Evolutionary conservation across 2,113 vertebrate genomes (phyloP).

Genomic region (Xiphorhynchus elegans): DNA sequence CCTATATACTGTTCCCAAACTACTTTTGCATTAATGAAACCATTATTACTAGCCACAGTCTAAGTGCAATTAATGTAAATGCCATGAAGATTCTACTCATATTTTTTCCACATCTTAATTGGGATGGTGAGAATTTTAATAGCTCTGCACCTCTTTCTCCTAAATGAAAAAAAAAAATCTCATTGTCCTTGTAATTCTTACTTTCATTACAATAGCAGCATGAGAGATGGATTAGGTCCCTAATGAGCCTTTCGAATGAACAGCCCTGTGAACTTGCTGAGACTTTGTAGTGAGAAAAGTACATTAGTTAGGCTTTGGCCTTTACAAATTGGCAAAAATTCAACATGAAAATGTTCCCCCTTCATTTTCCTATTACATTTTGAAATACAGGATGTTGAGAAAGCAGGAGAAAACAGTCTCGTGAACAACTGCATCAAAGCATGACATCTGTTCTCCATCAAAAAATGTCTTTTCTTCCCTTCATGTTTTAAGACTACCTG

Average conservation of each 20-base stretch:
- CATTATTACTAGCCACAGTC: background rate
- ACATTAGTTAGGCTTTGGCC: conserved; percentile 42
- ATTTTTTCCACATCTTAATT: conserved; percentile 39
- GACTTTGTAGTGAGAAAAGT: background rate
- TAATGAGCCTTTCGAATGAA: conserved; percentile 31
- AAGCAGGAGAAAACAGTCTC: background rate
- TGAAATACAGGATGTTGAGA: background rate
- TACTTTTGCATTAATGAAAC: conserved; percentile 39
- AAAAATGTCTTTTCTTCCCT: background rate
- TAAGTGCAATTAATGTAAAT: conserved; percentile 36
- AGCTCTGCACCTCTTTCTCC: background rate
- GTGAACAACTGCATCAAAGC: background rate
- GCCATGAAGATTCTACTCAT: background rate
- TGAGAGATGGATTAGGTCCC: conserved; percentile 44
- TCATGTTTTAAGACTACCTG: background rate
- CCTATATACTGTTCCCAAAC: background rate
- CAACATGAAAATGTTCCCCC: background rate
- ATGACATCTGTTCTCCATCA: background rate
- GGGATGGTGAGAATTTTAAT: conserved; percentile 38
- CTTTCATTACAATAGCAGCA: conserved; percentile 43
- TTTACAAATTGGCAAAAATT: conserved; percentile 66
- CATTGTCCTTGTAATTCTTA: conserved; percentile 27
- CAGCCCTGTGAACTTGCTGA: conserved; percentile 15
- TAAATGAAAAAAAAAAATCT: conserved; percentile 48
- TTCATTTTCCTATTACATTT: background rate